These are phyloP conservation scores for Nyctereutes procyonoides DNA, from an alignment of 2,113 vertebrate species.

Conservation along the genomic window DNA sequence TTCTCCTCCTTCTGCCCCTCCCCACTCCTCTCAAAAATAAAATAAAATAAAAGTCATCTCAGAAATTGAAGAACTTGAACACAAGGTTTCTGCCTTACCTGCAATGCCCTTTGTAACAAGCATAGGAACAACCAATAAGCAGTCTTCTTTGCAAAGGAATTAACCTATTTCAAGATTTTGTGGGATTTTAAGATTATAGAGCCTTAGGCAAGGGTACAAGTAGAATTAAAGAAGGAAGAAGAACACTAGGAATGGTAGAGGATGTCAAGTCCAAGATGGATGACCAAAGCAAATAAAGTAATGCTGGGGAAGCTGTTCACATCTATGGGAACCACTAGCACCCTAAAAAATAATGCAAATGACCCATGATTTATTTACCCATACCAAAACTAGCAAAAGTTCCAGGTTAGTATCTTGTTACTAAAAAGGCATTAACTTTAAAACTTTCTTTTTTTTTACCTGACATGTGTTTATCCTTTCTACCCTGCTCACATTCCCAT, in stretches of 20 bases:
- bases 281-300: not conserved
- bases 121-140: not conserved
- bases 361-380: not conserved
- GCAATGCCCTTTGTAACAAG: not conserved
- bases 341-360: not conserved
- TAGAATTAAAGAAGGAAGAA: not conserved
- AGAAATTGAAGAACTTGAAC: not conserved
- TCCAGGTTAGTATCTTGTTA: not conserved
- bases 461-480: slow-evolving; percentile 66
- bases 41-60: not conserved
- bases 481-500: slow-evolving; percentile 44
- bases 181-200: not conserved
- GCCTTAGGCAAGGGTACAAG: not conserved
- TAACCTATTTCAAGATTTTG: not conserved
- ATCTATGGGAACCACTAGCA: not conserved
- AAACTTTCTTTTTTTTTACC: not conserved
- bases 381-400: not conserved
- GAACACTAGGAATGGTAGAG: not conserved
- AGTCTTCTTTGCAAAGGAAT: slow-evolving; percentile 14
- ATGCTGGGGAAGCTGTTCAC: not conserved
- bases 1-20: not conserved
- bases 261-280: not conserved
- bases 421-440: slow-evolving; percentile 41
- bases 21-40: not conserved
- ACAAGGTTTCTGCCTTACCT: not conserved